Conservation (phyloP, 2,113 vertebrate genomes). For the Monarcha castaneiventris region DNA sequence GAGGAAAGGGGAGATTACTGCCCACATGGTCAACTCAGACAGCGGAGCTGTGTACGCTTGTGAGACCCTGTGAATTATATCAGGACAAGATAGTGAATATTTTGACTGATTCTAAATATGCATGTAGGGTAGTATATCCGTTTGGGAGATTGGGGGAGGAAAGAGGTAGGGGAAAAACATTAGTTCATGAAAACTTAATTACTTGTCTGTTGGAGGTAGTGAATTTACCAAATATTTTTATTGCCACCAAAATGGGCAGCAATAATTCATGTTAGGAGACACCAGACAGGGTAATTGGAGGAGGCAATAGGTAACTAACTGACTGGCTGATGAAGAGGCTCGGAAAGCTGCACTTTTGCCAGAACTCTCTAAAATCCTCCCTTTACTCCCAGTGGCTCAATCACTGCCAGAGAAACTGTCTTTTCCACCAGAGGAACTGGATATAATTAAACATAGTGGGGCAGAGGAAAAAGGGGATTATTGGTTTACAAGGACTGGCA, state of each 20-base stretch:
- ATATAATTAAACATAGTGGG: background rate
- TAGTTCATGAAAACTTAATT: background rate
- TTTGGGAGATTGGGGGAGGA: background rate
- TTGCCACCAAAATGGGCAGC: background rate
- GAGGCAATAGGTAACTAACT: background rate
- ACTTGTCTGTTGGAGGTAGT: background rate
- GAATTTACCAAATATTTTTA: background rate
- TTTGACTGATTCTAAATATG: background rate
- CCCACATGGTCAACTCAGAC: too few relatives aligned
- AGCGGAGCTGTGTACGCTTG: fast-evolving
- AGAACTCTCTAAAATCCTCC: background rate
- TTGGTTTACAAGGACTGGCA: background rate
- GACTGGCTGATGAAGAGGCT: background rate
- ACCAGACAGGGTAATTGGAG: background rate
- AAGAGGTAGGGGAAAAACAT: background rate
- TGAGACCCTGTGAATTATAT: background rate
- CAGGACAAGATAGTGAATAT: background rate
- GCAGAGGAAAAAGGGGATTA: background rate
- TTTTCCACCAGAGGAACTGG: background rate
- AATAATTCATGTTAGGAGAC: background rate
- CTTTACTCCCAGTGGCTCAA: background rate
- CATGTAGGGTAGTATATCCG: background rate
- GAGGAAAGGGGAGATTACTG: background rate
- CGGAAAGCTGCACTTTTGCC: background rate
- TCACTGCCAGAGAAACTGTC: background rate